These are phyloP conservation scores for Oryzias javanicus DNA, from an alignment of 2,113 vertebrate species.

Conservation along the genomic window DNA sequence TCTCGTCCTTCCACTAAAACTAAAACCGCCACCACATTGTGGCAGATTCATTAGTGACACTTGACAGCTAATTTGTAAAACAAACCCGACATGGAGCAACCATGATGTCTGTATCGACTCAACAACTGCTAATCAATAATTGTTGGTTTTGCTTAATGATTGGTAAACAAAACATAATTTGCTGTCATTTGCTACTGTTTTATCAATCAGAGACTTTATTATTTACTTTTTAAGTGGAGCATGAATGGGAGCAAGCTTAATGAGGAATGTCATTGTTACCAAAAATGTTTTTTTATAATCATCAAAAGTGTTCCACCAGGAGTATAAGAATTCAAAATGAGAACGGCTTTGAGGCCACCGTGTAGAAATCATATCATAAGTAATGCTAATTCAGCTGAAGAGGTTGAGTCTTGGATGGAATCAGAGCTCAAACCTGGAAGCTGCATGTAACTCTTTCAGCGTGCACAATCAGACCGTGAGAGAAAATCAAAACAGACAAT, in stretches of 20 bases:
- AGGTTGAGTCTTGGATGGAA: neutral
- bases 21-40: constrained; percentile 17
- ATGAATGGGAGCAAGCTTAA: too few relatives aligned
- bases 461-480: neutral
- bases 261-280: neutral
- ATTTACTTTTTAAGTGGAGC: too few relatives aligned
- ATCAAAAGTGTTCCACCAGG: neutral
- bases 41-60: neutral
- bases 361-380: neutral
- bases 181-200: too few relatives aligned
- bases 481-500: too few relatives aligned
- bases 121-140: too few relatives aligned
- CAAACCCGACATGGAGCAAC: neutral
- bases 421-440: neutral
- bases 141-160: too few relatives aligned
- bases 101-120: too few relatives aligned
- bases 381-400: neutral
- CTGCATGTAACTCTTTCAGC: neutral
- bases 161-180: too few relatives aligned
- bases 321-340: neutral
- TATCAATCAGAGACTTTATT: too few relatives aligned
- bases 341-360: neutral
- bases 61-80: constrained; percentile 12
- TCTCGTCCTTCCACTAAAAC: constrained; percentile 39
- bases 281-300: neutral